These are phyloP conservation scores for Epinephelus malabaricus DNA, from an alignment of 2,797 vertebrate species.

Conservation along the genomic window DNA sequence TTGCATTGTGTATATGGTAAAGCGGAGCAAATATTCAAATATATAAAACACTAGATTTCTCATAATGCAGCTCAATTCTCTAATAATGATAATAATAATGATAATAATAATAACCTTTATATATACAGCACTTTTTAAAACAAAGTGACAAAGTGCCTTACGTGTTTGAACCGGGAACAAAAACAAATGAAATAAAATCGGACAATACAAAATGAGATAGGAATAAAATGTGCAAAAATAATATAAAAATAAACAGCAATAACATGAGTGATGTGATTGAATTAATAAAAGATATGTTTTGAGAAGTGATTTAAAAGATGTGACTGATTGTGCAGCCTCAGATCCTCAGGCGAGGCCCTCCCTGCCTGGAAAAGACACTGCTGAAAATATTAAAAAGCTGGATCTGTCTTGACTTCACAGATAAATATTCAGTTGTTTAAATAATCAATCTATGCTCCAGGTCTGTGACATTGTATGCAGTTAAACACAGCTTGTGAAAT, in stretches of 20 bases:
- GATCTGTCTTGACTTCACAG: not conserved
- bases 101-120: no score
- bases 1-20: no score
- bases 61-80: not conserved
- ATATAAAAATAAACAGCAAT: not conserved
- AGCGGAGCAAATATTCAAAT: no score
- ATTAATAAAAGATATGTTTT: no score
- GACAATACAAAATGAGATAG: no score
- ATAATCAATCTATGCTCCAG: constrained; percentile 6
- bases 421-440: constrained; percentile 1
- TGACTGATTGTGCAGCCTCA: no score
- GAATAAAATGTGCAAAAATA: not conserved
- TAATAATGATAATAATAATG: not conserved
- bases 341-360: no score
- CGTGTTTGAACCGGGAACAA: not conserved
- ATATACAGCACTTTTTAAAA: not conserved
- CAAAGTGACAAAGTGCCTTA: not conserved
- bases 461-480: not conserved
- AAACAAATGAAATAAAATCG: not conserved
- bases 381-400: not conserved
- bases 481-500: not conserved
- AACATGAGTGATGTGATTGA: no score
- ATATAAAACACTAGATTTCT: not conserved
- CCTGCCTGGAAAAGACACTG: not conserved
- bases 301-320: no score